Evolutionary conservation across 2,888 invertebrate species (phyloP).

Genomic region (Gymnocheta viridis): DNA sequence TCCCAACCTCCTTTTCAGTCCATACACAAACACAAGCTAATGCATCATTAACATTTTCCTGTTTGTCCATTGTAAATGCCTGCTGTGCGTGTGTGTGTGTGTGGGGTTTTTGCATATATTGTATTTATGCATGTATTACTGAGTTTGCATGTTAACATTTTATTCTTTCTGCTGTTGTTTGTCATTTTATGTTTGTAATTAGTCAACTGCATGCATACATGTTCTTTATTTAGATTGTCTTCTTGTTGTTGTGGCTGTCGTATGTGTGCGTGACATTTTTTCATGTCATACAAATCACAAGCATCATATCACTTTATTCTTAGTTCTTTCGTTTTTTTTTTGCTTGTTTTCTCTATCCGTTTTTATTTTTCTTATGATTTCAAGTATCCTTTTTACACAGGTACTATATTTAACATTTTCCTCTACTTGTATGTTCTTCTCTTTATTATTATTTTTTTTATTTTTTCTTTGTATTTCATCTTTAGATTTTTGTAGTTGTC

Average conservation of each 20-base stretch:
- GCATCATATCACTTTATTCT: slow-evolving; percentile 44
- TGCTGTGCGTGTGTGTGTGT: neutral
- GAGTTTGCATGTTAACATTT: slow-evolving; percentile 24
- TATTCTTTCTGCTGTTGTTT: slow-evolving; percentile 51
- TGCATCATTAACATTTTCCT: slow-evolving; percentile 64
- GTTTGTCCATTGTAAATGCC: slow-evolving; percentile 42
- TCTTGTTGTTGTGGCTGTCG: slow-evolving; percentile 43
- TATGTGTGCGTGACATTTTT: slow-evolving; percentile 37
- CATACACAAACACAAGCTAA: slow-evolving; percentile 44
- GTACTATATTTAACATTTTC: slow-evolving; percentile 58
- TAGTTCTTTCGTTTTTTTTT: neutral
- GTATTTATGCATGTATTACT: neutral
- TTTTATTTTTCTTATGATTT: slow-evolving; percentile 57
- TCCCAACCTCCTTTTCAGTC: neutral
- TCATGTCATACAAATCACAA: slow-evolving; percentile 50
- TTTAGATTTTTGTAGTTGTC: slow-evolving; percentile 38
- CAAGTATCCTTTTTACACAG: slow-evolving; percentile 66
- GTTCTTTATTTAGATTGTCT: slow-evolving; percentile 48
- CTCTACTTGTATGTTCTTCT: slow-evolving; percentile 33
- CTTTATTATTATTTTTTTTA: slow-evolving; percentile 1
- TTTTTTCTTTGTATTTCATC: slow-evolving; percentile 44
- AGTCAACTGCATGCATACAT: slow-evolving; percentile 66
- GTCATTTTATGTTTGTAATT: slow-evolving; percentile 69
- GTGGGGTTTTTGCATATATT: neutral
- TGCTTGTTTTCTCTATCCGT: slow-evolving; percentile 6